Percentiles rank a stretch among this genome's conserved stretches.
phyloP scores from a whole-genome alignment of 2,113 vertebrate species.

The Albula glossodonta region DNA sequence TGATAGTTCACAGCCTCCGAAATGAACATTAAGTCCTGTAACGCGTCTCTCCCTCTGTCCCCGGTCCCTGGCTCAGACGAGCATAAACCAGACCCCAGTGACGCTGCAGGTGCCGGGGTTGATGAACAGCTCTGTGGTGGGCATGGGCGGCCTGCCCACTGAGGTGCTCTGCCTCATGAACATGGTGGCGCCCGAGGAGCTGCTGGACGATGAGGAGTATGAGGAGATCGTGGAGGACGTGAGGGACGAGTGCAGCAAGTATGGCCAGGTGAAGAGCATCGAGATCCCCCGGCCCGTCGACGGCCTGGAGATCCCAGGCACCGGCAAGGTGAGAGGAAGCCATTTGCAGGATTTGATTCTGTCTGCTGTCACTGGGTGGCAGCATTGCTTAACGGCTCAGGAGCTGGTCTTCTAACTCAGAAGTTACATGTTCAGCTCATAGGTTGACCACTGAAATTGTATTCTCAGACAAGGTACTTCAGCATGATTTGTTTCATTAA shows the following conservation, averaged over 20 bases:
- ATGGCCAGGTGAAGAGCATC: slow-evolving; percentile 89
- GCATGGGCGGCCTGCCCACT: slow-evolving; percentile 89
- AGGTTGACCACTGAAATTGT: no score
- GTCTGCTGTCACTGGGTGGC: background rate
- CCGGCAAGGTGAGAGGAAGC: slow-evolving; percentile 77
- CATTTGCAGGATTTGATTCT: background rate
- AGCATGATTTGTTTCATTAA: no score
- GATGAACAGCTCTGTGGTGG: slow-evolving; percentile 82
- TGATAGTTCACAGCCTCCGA: background rate
- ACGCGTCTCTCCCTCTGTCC: background rate
- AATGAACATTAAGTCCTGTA: background rate
- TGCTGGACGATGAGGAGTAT: slow-evolving; percentile 88
- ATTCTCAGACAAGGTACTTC: no score
- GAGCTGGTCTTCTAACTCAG: no score
- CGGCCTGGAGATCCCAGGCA: slow-evolving; percentile 88
- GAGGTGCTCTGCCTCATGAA: slow-evolving; percentile 94
- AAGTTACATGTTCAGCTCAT: no score
- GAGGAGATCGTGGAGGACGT: slow-evolving; percentile 93
- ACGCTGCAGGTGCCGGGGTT: slow-evolving; percentile 91
- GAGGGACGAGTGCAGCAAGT: slow-evolving; percentile 88
- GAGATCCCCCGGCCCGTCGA: slow-evolving; percentile 91
- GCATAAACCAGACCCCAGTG: slow-evolving; percentile 91
- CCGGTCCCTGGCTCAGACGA: slow-evolving; percentile 67
- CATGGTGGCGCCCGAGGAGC: slow-evolving; percentile 90
- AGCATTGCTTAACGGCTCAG: no score